A percentile compares a stretch with the other conserved stretches of the same genome.
Conservation (phyloP, 1,140 invertebrate genomes). For the Leptinotarsa texana region DNA sequence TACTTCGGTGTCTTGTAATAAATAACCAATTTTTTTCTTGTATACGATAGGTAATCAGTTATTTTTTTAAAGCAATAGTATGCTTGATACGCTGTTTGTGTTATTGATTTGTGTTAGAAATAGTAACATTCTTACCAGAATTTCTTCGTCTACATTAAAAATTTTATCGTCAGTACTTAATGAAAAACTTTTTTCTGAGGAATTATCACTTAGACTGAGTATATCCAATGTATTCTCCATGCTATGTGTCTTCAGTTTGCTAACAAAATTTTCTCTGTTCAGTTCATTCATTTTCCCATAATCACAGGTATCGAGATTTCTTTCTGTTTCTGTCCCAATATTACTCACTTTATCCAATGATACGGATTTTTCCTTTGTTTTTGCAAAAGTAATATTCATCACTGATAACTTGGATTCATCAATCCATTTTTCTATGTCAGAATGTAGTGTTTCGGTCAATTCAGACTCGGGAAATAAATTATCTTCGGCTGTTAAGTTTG, state of each 20-base stretch:
- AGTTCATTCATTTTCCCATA: slow-evolving; percentile 21
- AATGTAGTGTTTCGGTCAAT: slow-evolving; percentile 47
- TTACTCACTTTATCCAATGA: slow-evolving; percentile 22
- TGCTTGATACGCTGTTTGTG: no score
- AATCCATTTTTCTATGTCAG: slow-evolving; percentile 53
- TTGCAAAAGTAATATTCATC: slow-evolving; percentile 42
- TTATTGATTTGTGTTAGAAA: no score
- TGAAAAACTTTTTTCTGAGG: slow-evolving; percentile 49
- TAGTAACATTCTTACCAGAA: no score
- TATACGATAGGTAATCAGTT: no score
- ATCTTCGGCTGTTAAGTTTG: slow-evolving; percentile 50
- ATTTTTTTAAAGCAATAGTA: no score
- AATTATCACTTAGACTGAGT: slow-evolving; percentile 43
- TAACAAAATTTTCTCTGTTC: slow-evolving; percentile 33
- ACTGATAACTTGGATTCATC: slow-evolving; percentile 51
- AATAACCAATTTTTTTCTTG: no score
- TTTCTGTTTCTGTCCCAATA: background rate
- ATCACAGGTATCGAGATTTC: slow-evolving; percentile 25
- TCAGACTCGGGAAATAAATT: slow-evolving; percentile 49
- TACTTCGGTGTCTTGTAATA: no score
- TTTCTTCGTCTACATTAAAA: background rate
- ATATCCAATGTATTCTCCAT: slow-evolving; percentile 41
- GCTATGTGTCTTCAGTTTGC: slow-evolving; percentile 37
- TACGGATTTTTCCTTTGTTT: slow-evolving; percentile 36
- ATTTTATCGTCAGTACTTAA: slow-evolving; percentile 41